Evolutionary conservation across 2,113 vertebrate species (phyloP).

Genomic region (Megaleporinus macrocephalus): DNA sequence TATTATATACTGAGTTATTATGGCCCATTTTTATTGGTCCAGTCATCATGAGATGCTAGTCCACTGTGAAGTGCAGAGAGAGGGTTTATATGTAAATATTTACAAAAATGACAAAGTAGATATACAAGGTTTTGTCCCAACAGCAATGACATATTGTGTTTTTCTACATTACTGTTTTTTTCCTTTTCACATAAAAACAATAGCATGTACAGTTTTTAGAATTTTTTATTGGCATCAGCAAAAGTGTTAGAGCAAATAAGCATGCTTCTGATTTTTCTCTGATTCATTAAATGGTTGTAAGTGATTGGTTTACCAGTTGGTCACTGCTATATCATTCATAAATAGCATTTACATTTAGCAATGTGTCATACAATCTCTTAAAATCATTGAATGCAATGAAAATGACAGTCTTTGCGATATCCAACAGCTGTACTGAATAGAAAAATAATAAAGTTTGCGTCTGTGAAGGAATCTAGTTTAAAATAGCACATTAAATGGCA

Average conservation of each 20-base stretch:
- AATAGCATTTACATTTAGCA: constrained; percentile 51
- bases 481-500: constrained; percentile 41
- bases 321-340: constrained; percentile 50
- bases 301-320: neutral
- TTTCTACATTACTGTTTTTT: neutral
- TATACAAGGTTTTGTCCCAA: too few relatives aligned
- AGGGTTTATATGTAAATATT: too few relatives aligned
- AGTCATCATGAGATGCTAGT: too few relatives aligned
- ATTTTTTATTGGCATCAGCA: constrained; percentile 82
- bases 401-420: constrained; percentile 34
- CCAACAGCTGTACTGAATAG: constrained; percentile 48
- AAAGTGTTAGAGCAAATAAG: constrained; percentile 67
- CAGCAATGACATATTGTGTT: too few relatives aligned
- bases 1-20: too few relatives aligned
- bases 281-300: constrained; percentile 16
- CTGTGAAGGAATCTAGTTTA: constrained; percentile 55
- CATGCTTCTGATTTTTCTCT: constrained; percentile 69
- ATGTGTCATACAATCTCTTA: constrained; percentile 50
- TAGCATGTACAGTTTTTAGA: constrained; percentile 53
- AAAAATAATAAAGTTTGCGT: constrained; percentile 55
- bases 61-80: too few relatives aligned
- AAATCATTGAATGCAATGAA: constrained; percentile 48
- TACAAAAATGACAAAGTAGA: too few relatives aligned
- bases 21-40: too few relatives aligned
- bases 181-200: constrained; percentile 2